Percentiles rank a stretch among this genome's conserved stretches.
phyloP scores from a whole-genome alignment of 2,888 invertebrate species.

The Drosophila paramelanica region DNA sequence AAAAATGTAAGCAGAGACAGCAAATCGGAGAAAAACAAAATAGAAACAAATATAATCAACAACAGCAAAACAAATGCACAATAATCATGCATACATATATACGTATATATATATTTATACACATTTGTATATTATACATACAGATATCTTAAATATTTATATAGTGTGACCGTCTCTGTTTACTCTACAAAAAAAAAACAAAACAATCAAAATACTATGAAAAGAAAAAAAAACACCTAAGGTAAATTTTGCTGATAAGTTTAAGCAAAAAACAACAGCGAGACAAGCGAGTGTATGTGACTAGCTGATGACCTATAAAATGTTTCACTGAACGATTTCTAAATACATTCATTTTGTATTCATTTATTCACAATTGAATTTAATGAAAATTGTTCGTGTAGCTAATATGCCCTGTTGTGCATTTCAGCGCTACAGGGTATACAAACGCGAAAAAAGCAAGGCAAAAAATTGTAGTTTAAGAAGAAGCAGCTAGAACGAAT shows the following conservation, averaged over 20 bases:
- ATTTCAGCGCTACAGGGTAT: conserved; percentile 20
- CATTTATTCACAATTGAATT: not conserved
- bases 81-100: conserved; percentile 13
- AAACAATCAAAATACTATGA: conserved; percentile 21
- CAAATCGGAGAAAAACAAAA: conserved; percentile 30
- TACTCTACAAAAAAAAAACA: conserved; percentile 18
- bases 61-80: conserved; percentile 32
- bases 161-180: conserved; percentile 8
- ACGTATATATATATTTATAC: conserved; percentile 5
- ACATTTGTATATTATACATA: conserved; percentile 1
- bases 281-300: not conserved
- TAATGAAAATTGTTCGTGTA: not conserved
- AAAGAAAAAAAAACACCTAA: conserved; percentile 47
- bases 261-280: conserved; percentile 8
- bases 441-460: conserved; percentile 26
- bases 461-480: conserved; percentile 6
- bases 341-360: not conserved
- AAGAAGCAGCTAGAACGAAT: conserved; percentile 16
- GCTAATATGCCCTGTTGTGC: not conserved
- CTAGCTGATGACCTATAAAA: conserved; percentile 13
- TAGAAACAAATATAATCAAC: conserved; percentile 10
- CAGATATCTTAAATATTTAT: conserved; percentile 11
- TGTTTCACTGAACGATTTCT: not conserved
- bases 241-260: conserved; percentile 65
- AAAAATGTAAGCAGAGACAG: conserved; percentile 46